Conservation (phyloP, 2,888 invertebrate genomes). For the Drosophila atroscutellata region DNA sequence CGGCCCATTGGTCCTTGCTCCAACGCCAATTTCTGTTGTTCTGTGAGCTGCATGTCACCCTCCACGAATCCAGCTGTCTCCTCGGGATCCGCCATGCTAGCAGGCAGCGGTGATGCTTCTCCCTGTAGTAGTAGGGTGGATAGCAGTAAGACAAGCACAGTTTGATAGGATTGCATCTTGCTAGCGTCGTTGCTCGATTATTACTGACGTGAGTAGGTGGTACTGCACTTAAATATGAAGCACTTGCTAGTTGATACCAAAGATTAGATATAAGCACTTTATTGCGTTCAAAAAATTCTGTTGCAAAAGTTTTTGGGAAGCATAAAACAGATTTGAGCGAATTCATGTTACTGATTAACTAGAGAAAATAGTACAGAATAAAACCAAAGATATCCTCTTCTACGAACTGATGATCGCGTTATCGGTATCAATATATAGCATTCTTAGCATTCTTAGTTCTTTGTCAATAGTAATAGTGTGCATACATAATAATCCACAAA, state of each 20-base stretch:
- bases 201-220: conserved; percentile 26
- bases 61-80: conserved; percentile 90
- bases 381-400: background rate
- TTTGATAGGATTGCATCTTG: conserved; percentile 42
- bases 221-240: conserved; percentile 48
- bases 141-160: conserved; percentile 39
- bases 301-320: background rate
- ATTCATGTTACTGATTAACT: background rate
- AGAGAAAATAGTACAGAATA: background rate
- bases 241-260: conserved; percentile 1
- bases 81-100: conserved; percentile 87
- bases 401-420: background rate
- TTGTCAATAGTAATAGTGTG: background rate
- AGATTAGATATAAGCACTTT: conserved; percentile 53
- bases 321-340: background rate
- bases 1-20: conserved; percentile 71
- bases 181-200: conserved; percentile 43
- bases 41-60: conserved; percentile 90
- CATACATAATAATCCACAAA: background rate
- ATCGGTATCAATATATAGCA: background rate
- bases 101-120: conserved; percentile 25
- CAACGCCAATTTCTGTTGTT: conserved; percentile 56
- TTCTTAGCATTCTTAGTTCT: background rate
- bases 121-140: conserved; percentile 18
- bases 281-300: conserved; percentile 42